These are phyloP conservation scores for Alaudala cheleensis DNA, from an alignment of 2,113 vertebrate genomes.

Conservation along the genomic window DNA sequence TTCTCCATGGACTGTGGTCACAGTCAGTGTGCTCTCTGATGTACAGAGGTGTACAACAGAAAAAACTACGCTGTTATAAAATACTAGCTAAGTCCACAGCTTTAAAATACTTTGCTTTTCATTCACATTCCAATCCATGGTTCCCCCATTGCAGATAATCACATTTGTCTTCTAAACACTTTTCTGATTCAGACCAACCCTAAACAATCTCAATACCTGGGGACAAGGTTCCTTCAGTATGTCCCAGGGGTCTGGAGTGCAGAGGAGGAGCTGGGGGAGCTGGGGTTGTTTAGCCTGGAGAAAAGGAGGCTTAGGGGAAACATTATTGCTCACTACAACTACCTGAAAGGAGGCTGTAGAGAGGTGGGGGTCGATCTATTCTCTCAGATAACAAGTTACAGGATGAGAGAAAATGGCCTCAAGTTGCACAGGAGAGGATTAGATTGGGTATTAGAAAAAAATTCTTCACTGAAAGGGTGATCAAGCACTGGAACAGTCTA, in stretches of 20 bases:
- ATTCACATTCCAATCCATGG: background rate
- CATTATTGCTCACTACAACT: background rate
- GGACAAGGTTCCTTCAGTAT: background rate
- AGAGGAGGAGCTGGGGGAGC: background rate
- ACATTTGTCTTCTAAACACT: background rate
- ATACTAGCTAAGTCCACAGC: background rate
- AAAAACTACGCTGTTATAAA: background rate
- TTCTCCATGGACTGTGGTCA: background rate
- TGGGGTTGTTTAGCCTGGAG: background rate
- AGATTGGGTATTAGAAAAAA: background rate
- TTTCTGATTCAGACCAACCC: background rate
- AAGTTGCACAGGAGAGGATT: background rate
- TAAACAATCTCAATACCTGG: background rate
- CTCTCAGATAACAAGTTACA: background rate
- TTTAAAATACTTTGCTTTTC: background rate
- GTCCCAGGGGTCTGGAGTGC: background rate
- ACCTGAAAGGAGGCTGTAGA: background rate
- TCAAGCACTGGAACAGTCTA: background rate
- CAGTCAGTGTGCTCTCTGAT: background rate
- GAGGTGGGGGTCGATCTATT: fast-evolving
- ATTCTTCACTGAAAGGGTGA: background rate
- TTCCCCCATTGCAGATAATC: background rate
- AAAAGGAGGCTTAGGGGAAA: background rate
- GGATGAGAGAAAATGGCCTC: background rate
- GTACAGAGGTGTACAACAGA: background rate